A percentile compares a stretch with the other conserved stretches of the same genome.
phyloP scores from a whole-genome alignment of 2,888 invertebrate genomes.

The Watsonalla cultraria region DNA sequence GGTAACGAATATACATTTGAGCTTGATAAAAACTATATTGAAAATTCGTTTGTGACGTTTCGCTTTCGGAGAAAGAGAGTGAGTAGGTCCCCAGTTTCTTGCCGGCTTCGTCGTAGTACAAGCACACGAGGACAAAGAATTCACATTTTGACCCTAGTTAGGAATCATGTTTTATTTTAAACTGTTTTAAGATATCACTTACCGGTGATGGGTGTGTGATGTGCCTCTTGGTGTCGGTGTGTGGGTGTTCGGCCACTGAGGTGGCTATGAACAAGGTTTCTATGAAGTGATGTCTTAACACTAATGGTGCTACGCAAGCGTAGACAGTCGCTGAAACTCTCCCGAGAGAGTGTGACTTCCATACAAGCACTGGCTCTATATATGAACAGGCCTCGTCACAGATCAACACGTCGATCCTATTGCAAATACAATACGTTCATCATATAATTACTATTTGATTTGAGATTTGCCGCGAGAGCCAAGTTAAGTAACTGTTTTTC shows the following conservation, averaged over 20 bases:
- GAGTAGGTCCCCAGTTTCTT: neutral
- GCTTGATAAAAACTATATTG: too few relatives aligned
- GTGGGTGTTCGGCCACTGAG: constrained; percentile 64
- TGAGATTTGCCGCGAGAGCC: constrained; percentile 47
- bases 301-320: constrained; percentile 22
- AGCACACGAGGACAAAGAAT: too few relatives aligned
- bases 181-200: constrained; percentile 27
- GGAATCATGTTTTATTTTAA: too few relatives aligned
- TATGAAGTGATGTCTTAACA: constrained; percentile 52
- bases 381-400: constrained; percentile 43
- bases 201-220: constrained; percentile 51
- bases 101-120: too few relatives aligned
- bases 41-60: too few relatives aligned
- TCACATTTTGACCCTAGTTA: too few relatives aligned
- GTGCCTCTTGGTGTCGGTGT: constrained; percentile 41
- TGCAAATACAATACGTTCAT: constrained; percentile 63
- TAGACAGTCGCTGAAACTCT: constrained; percentile 54
- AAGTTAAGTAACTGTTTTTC: constrained; percentile 22
- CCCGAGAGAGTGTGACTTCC: constrained; percentile 58
- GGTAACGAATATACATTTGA: too few relatives aligned
- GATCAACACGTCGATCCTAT: constrained; percentile 58
- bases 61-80: neutral
- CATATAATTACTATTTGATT: constrained; percentile 62
- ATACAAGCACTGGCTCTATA: constrained; percentile 38
- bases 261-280: constrained; percentile 66